These are phyloP conservation scores for Oophaga sylvatica DNA, from an alignment of 2,797 vertebrate genomes.

Conservation along the genomic window DNA sequence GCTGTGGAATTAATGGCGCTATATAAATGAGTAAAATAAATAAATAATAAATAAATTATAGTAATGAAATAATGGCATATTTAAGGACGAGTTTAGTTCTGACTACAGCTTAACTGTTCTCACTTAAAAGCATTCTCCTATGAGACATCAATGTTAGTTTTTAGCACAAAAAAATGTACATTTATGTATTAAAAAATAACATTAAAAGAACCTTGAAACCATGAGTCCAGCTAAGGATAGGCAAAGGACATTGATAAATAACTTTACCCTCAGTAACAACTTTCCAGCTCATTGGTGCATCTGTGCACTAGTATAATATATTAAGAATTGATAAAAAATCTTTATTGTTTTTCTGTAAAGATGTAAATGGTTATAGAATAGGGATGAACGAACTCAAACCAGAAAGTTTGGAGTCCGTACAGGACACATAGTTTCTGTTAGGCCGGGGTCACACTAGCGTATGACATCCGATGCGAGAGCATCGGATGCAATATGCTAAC, in stretches of 20 bases:
- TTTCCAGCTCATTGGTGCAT: slow-evolving; percentile 18
- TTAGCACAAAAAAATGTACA: background rate
- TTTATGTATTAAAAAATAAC: slow-evolving; percentile 4
- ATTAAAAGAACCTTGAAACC: slow-evolving; percentile 5
- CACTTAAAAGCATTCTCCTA: background rate
- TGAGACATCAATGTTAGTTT: background rate
- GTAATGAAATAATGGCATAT: slow-evolving; percentile 18
- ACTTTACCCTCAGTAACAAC: background rate
- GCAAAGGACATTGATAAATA: slow-evolving; percentile 7
- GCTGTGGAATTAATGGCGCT: too few species aligned
- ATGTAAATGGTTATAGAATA: background rate
- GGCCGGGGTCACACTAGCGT: too few species aligned
- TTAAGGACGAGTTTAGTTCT: background rate
- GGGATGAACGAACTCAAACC: too few species aligned
- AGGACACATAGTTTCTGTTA: too few species aligned
- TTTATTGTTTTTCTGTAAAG: background rate
- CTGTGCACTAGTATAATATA: background rate
- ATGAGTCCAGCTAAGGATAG: background rate
- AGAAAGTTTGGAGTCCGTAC: too few species aligned
- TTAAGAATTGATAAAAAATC: slow-evolving; percentile 8
- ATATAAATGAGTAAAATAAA: too few species aligned
- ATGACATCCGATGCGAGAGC: too few species aligned
- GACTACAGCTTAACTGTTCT: background rate
- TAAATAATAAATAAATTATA: too few species aligned
- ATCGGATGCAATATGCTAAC: too few species aligned